These are phyloP conservation scores for Prolemur simus DNA, from an alignment of 2,113 vertebrate species.

Conservation along the genomic window DNA sequence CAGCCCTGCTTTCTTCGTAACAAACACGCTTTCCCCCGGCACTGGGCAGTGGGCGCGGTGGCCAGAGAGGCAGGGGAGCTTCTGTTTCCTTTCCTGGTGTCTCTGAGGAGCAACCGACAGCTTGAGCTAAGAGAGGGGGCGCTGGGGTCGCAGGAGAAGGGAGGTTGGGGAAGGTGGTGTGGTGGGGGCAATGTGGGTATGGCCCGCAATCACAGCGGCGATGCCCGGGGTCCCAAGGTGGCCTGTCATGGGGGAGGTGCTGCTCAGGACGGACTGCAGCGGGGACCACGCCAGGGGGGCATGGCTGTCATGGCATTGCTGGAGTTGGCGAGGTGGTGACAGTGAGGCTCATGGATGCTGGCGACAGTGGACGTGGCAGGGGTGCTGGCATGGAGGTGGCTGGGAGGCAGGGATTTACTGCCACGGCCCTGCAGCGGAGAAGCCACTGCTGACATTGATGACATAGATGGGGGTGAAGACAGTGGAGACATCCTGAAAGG, in stretches of 20 bases:
- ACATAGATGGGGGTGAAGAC: rapidly evolving
- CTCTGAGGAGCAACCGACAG: neutral
- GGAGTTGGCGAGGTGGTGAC: neutral
- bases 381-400: neutral
- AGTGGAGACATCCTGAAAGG: rapidly evolving
- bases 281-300: rapidly evolving
- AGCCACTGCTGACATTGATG: neutral
- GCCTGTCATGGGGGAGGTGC: rapidly evolving
- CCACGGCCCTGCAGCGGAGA: rapidly evolving
- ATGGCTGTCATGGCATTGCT: neutral
- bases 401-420: neutral
- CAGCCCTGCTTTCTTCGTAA: neutral
- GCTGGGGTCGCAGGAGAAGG: rapidly evolving
- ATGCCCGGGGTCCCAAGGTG: neutral
- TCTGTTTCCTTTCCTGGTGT: neutral
- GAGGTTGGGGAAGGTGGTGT: rapidly evolving
- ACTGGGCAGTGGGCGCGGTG: neutral
- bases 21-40: neutral
- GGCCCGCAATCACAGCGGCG: rapidly evolving
- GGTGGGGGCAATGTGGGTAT: rapidly evolving
- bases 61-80: neutral
- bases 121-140: neutral
- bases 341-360: neutral
- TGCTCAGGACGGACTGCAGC: rapidly evolving
- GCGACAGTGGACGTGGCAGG: neutral